A percentile compares a stretch with the other conserved stretches of the same genome.
Evolutionary conservation across 2,797 vertebrate genomes (phyloP).

Genomic region (Rhyacichthys aspro): DNA sequence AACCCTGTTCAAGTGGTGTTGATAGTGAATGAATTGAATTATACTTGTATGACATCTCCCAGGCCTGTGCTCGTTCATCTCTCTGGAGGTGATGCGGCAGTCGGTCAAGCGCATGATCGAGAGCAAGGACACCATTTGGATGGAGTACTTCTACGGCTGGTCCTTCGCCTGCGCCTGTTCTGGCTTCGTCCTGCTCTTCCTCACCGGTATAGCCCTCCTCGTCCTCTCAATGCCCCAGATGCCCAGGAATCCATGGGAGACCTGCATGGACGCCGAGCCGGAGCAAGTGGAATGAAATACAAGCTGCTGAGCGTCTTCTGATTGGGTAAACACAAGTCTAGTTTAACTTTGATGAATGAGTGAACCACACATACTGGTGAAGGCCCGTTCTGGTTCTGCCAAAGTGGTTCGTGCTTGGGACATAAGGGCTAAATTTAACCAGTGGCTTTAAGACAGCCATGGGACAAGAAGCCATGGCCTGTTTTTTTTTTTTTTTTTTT

Average conservation of each 20-base stretch:
- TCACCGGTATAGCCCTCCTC: conserved; percentile 87
- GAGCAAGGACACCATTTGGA: conserved; percentile 93
- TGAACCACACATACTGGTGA: not conserved
- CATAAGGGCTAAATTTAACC: not conserved
- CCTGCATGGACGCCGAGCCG: conserved; percentile 94
- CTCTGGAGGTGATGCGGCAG: conserved; percentile 95
- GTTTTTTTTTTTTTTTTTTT: not conserved
- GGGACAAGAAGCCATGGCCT: not conserved
- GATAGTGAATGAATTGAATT: not conserved
- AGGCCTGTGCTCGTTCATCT: conserved; percentile 94
- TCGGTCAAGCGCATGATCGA: conserved; percentile 96
- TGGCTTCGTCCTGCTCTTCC: conserved; percentile 89
- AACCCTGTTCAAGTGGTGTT: no score
- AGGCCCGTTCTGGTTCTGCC: not conserved
- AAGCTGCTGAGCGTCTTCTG: not conserved
- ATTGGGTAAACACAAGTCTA: not conserved
- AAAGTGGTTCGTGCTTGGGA: not conserved
- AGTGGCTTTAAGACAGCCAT: not conserved
- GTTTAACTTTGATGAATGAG: no score
- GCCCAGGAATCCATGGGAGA: conserved; percentile 97
- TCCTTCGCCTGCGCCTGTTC: conserved; percentile 93
- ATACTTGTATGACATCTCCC: no score
- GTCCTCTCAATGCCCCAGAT: conserved; percentile 94
- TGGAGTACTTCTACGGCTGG: conserved; percentile 90
- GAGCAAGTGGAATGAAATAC: conserved; percentile 78